phyloP scores from a whole-genome alignment of 2,797 vertebrate species.

The Loris lydekkerianus region DNA sequence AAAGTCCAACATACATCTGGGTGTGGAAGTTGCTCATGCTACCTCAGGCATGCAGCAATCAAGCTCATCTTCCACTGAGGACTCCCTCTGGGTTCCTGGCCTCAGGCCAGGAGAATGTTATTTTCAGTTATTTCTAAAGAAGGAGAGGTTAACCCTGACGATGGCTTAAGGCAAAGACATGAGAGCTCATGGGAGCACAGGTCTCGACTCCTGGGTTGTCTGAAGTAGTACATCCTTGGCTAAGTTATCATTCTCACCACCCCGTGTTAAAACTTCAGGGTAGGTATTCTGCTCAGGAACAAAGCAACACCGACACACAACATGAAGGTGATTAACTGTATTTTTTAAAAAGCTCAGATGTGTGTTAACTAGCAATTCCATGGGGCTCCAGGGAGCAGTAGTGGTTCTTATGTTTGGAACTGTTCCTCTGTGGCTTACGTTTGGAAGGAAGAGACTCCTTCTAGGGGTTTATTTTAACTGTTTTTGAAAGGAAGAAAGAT shows the following conservation, averaged over 20 bases:
- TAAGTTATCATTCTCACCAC: not conserved
- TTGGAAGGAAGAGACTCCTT: not conserved
- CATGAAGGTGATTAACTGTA: not conserved
- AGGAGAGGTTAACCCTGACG: not conserved
- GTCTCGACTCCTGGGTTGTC: not conserved
- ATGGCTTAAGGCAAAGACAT: not conserved
- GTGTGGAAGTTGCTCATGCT: not conserved
- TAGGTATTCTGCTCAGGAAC: no score
- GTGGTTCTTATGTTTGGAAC: not conserved
- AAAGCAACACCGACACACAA: no score
- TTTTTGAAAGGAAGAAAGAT: rapidly evolving
- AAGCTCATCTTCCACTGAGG: not conserved
- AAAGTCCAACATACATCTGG: not conserved
- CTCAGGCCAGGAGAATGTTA: not conserved
- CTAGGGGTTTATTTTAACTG: not conserved
- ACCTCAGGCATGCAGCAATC: no score
- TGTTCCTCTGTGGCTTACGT: not conserved
- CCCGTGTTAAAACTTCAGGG: not conserved
- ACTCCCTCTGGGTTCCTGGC: not conserved
- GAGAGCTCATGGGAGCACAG: not conserved
- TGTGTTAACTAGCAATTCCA: not conserved
- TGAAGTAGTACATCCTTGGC: not conserved
- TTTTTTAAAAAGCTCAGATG: not conserved
- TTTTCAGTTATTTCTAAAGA: not conserved
- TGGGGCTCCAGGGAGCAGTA: not conserved